These are phyloP conservation scores for Clupea harengus DNA, from an alignment of 2,113 vertebrate genomes.

Conservation along the genomic window DNA sequence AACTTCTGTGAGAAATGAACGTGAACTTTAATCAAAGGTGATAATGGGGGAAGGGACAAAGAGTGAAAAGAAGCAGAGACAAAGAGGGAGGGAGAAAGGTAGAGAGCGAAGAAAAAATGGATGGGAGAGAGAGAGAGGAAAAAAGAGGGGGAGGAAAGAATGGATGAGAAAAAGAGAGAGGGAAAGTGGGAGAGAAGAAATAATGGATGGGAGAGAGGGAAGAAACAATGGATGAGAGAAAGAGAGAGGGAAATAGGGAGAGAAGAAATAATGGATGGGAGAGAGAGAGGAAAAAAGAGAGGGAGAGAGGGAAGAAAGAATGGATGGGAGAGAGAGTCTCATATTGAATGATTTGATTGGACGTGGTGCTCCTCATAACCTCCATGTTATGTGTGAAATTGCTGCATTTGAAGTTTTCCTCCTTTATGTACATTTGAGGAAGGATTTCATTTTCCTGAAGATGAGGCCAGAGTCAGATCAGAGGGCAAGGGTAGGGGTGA, in stretches of 20 bases:
- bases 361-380: slow-evolving; percentile 55
- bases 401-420: slow-evolving; percentile 10
- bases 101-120: no score
- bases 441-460: neutral
- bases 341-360: slow-evolving; percentile 75
- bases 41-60: neutral
- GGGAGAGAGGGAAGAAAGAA: no score
- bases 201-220: neutral
- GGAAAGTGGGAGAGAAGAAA: neutral
- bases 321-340: neutral
- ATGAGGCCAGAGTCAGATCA: no score
- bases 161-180: no score
- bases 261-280: neutral
- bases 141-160: neutral
- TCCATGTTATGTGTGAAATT: slow-evolving; percentile 65
- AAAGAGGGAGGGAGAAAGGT: neutral
- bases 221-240: neutral
- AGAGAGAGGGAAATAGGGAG: neutral
- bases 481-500: neutral
- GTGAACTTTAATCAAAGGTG: slow-evolving; percentile 43
- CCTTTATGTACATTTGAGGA: neutral
- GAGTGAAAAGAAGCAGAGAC: neutral
- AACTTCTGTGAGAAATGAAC: slow-evolving; percentile 22
- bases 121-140: no score
- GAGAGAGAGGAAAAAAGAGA: neutral